phyloP scores from a whole-genome alignment of 2,113 vertebrate species.

The Saguinus midas region DNA sequence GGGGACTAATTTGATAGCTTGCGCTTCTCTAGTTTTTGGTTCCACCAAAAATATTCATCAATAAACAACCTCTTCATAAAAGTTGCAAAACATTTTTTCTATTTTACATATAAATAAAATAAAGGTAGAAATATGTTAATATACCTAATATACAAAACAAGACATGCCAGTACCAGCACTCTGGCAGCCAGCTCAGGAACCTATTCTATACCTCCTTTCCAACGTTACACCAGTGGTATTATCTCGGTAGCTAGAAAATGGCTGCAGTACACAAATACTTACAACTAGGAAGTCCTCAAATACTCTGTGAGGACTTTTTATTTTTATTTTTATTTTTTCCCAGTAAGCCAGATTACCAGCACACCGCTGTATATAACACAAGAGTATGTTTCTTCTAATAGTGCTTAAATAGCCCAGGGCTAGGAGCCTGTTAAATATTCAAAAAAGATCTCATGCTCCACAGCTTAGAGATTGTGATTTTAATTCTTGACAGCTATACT shows the following conservation, averaged over 20 bases:
- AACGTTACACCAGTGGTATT: neutral
- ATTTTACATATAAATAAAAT: neutral
- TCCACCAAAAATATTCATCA: neutral
- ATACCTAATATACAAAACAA: neutral
- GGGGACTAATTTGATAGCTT: constrained; percentile 17
- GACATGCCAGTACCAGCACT: fast-evolving
- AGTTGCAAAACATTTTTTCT: neutral
- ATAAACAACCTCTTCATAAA: neutral
- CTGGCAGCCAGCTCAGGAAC: fast-evolving
- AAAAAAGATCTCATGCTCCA: neutral
- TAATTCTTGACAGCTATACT: neutral
- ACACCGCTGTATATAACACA: neutral
- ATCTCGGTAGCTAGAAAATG: neutral
- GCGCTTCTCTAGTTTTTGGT: neutral
- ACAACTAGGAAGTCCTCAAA: neutral
- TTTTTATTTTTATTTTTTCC: neutral
- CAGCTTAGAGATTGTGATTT: neutral
- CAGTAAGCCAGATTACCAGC: neutral
- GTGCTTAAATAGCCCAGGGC: neutral
- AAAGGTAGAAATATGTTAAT: neutral
- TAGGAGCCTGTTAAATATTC: neutral
- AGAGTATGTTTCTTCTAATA: neutral
- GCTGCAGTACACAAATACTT: neutral
- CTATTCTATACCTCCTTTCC: no score
- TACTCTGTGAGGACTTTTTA: neutral